These are phyloP conservation scores for Triplophysa bombifrons DNA, from an alignment of 2,797 vertebrate species.

Conservation along the genomic window DNA sequence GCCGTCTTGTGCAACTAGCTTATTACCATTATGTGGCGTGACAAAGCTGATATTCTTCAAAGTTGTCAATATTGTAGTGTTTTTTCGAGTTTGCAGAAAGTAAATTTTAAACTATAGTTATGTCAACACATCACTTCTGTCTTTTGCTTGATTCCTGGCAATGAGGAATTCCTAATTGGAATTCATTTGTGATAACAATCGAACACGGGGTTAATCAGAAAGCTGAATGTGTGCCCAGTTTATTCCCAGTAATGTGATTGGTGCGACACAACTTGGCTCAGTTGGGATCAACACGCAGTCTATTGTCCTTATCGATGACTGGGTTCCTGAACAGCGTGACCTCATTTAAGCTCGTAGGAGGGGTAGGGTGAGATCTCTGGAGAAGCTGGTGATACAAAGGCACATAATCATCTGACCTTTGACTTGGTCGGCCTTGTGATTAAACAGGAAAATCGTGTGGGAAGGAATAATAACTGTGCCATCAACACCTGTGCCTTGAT, in stretches of 20 bases:
- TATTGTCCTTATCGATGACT: conserved; percentile 81
- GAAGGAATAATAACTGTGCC: background rate
- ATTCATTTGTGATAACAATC: conserved; percentile 36
- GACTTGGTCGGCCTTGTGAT: background rate
- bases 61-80: no score
- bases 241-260: conserved; percentile 77
- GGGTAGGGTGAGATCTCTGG: conserved; percentile 50
- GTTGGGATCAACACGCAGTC: conserved; percentile 72
- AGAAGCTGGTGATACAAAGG: conserved; percentile 35
- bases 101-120: no score
- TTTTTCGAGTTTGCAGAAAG: no score
- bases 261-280: conserved; percentile 58
- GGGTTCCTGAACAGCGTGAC: conserved; percentile 80
- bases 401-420: conserved; percentile 23
- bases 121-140: conserved; percentile 1
- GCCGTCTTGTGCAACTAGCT: no score
- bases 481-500: background rate
- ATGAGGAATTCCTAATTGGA: conserved; percentile 4
- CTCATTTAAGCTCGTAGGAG: conserved; percentile 62
- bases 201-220: conserved; percentile 66
- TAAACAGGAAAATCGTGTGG: background rate
- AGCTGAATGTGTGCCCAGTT: conserved; percentile 57
- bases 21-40: background rate
- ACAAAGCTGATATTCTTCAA: background rate
- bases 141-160: conserved; percentile 33